phyloP scores from a whole-genome alignment of 2,797 vertebrate genomes.

The Nannoperca australis region DNA sequence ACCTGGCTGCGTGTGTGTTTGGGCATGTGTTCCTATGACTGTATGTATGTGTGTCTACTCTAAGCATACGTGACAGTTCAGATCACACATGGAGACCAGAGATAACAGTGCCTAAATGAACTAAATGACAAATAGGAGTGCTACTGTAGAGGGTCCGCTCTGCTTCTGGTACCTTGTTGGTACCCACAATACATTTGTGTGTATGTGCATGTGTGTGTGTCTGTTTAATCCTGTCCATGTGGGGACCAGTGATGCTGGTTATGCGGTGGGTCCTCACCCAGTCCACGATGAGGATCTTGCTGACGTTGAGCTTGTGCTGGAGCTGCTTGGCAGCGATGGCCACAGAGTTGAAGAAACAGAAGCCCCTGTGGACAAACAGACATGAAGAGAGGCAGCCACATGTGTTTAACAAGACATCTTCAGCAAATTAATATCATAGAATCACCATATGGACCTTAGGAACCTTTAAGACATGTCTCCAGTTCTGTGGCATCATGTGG shows the following conservation, averaged over 20 bases:
- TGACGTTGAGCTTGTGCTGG: conserved; percentile 88
- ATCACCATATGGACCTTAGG: conserved; percentile 64
- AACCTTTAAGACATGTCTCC: conserved; percentile 54
- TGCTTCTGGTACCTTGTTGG: conserved; percentile 34
- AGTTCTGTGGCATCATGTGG: conserved; percentile 38
- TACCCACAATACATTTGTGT: conserved; percentile 31
- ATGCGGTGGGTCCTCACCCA: conserved; percentile 87
- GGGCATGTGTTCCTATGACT: conserved; percentile 24
- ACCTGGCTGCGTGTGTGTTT: conserved; percentile 48
- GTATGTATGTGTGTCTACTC: conserved; percentile 32
- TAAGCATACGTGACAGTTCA: conserved; percentile 46
- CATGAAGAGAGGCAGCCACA: conserved; percentile 65
- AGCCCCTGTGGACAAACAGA: conserved; percentile 88
- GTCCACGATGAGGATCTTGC: conserved; percentile 95
- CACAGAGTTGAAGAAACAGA: conserved; percentile 94
- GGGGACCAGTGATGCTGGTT: conserved; percentile 40
- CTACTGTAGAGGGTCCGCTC: conserved; percentile 54
- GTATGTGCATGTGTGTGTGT: conserved; percentile 27
- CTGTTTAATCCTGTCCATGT: conserved; percentile 49
- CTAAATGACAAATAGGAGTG: conserved; percentile 57
- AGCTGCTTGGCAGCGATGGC: conserved; percentile 94
- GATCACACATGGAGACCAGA: conserved; percentile 64
- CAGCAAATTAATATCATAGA: conserved; percentile 63
- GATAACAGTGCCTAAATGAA: conserved; percentile 44
- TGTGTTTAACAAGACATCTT: conserved; percentile 70